Base-by-base conservation (phyloP, 2,797 vertebrate species). In the Cossypha heuglini region DNA sequence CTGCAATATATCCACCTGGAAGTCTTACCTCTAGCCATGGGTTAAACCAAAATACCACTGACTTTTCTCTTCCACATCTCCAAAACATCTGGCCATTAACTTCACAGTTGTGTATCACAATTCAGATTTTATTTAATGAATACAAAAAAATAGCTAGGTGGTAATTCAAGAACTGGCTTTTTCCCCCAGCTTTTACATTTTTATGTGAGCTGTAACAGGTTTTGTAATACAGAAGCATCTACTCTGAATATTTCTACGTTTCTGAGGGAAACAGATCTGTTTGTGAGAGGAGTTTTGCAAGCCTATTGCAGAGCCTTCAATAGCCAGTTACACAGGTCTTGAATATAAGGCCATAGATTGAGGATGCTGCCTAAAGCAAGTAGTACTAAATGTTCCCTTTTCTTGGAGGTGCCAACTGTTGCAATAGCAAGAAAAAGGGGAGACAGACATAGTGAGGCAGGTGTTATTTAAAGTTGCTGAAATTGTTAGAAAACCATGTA, bases 1-100 rank as follows among this genome's bases (percentile, higher is more conserved):
- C 71, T 66, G 46, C 61, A 93, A 46, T 64, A 42, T 26, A 75
- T 64, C 24, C 9, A 40, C 16, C 25, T 40, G 28, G 33, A 84
- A 48, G 16, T 38, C 37, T 88, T 68, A 54, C 86, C 46, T 75
- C 35, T 69, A 62, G 35, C 25, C 11, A 38, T 20, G 22, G 4
- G 5, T 62, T 68, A 86, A 92, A 64, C 3, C 49, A 84, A 84
- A 94, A 84, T 86, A n/a, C 35, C 31, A 33, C 16, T 69, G 76
- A 84, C 6, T 6, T 85, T 79, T 82, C 21, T 64, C 42, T 45
- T 80, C 13, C 29, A 46, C 6, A 86, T 62, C 11, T 58, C 42
- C 25, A 75, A 75, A 95, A 61, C 9, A 45, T 52, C 33, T 43
- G 13, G 15, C 17, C 9, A n/a, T 83, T 76, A 74, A 33, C 9